These are phyloP conservation scores for Laticauda colubrina DNA, from an alignment of 2,113 vertebrate species.

Conservation along the genomic window DNA sequence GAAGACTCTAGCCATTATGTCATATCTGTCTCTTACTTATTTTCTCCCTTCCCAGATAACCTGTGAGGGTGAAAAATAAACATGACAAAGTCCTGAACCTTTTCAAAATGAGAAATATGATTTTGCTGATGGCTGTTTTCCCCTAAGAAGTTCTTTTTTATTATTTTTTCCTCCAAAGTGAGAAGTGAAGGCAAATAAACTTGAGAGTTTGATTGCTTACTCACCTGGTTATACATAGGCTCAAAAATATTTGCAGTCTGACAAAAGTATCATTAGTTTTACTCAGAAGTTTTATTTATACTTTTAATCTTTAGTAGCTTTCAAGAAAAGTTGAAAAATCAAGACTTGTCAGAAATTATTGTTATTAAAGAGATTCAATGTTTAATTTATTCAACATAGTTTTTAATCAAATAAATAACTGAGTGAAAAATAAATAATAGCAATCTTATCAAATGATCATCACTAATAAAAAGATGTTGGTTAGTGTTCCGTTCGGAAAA, in stretches of 20 bases:
- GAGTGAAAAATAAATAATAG: not conserved
- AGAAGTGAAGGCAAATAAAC: rapidly evolving
- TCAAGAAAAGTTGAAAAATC: slow-evolving; percentile 12
- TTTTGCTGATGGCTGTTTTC: not conserved
- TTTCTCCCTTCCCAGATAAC: not conserved
- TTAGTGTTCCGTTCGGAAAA: too few species aligned
- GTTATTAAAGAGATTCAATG: not conserved
- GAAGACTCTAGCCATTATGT: not conserved
- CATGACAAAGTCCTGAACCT: not conserved
- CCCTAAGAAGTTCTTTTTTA: not conserved
- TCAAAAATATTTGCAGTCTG: not conserved
- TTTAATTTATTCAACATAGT: not conserved
- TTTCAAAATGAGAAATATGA: not conserved
- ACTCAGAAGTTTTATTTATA: not conserved
- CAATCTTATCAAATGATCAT: not conserved
- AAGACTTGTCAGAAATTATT: not conserved
- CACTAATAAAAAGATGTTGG: not conserved
- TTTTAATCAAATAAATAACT: not conserved
- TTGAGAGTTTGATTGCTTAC: slow-evolving; percentile 20
- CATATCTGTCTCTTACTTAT: not conserved
- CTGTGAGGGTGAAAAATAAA: slow-evolving; percentile 1
- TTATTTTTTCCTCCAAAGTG: not conserved
- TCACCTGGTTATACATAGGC: slow-evolving; percentile 30
- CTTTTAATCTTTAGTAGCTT: not conserved
- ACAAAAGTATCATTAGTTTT: not conserved